A percentile compares a stretch with the other conserved stretches of the same genome.
These are phyloP conservation scores for Merodon equestris DNA, from an alignment of 2,888 invertebrate genomes.

Conservation along the genomic window DNA sequence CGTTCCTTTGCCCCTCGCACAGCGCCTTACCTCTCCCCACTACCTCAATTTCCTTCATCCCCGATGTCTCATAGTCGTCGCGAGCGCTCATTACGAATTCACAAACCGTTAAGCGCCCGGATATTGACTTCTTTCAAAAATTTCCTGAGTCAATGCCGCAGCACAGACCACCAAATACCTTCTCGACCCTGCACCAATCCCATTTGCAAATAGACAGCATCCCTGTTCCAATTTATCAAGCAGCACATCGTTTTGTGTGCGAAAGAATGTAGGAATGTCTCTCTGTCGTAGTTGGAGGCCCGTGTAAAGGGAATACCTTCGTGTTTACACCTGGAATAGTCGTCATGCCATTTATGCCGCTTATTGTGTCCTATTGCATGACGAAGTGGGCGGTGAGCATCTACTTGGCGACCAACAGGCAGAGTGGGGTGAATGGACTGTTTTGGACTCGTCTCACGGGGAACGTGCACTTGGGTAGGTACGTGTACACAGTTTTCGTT, in stretches of 20 bases:
- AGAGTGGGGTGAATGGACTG: constrained; percentile 44
- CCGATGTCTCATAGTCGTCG: no score
- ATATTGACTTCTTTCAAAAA: constrained; percentile 60
- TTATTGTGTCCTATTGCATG: no score
- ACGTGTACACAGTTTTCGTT: constrained; percentile 8
- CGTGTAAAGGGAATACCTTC: constrained; percentile 27
- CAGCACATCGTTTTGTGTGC: constrained; percentile 10
- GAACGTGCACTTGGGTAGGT: constrained; percentile 1
- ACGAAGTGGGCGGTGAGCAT: no score
- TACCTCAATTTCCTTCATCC: no score
- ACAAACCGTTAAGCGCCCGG: constrained; percentile 48
- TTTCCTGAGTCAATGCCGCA: constrained; percentile 37
- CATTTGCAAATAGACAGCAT: constrained; percentile 16
- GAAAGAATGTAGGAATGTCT: no score
- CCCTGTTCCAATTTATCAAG: constrained; percentile 1
- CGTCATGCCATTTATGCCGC: constrained; percentile 5
- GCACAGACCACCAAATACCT: constrained; percentile 16
- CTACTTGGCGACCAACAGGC: constrained; percentile 28
- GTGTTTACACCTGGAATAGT: constrained; percentile 27
- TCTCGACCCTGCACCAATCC: neutral
- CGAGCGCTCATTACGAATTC: constrained; percentile 39
- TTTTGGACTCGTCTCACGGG: constrained; percentile 11
- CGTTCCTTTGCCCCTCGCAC: no score
- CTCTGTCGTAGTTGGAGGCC: neutral
- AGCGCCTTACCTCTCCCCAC: neutral